These are phyloP conservation scores for Hyles lineata DNA, from an alignment of 2,888 invertebrate species.

Conservation along the genomic window DNA sequence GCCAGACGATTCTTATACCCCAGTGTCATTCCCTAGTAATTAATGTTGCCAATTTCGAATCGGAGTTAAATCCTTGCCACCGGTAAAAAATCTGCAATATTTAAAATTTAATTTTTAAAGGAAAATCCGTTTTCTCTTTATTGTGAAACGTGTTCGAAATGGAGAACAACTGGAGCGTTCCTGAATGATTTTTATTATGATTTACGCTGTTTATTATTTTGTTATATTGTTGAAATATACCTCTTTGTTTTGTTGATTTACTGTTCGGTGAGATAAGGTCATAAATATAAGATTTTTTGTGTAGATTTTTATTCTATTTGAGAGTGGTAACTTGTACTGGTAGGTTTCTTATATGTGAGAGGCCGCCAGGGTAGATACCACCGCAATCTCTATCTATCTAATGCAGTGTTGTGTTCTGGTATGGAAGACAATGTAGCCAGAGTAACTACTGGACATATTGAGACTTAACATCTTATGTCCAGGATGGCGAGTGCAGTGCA, in stretches of 20 bases:
- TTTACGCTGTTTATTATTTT: background rate
- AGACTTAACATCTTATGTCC: no score
- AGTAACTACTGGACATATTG: no score
- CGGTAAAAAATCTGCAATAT: constrained; percentile 1
- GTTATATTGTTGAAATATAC: constrained; percentile 4
- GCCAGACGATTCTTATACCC: background rate
- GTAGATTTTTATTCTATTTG: no score
- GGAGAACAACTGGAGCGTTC: background rate
- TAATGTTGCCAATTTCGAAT: constrained; percentile 24
- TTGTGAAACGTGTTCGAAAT: constrained; percentile 5
- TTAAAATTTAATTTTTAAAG: background rate
- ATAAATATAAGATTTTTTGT: no score
- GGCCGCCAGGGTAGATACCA: no score
- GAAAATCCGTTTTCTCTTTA: background rate
- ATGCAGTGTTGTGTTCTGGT: no score
- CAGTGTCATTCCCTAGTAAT: constrained; percentile 19
- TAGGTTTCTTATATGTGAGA: no score
- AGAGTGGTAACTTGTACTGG: background rate
- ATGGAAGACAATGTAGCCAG: no score
- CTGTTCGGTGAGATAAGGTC: background rate
- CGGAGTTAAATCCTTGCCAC: constrained; percentile 1
- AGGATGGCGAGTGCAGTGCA: no score
- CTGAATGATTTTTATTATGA: constrained; percentile 12
- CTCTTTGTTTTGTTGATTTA: background rate
- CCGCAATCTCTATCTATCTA: no score